These are phyloP conservation scores for Trachelipus rathkii DNA, from an alignment of 1,140 invertebrate species.

Conservation along the genomic window DNA sequence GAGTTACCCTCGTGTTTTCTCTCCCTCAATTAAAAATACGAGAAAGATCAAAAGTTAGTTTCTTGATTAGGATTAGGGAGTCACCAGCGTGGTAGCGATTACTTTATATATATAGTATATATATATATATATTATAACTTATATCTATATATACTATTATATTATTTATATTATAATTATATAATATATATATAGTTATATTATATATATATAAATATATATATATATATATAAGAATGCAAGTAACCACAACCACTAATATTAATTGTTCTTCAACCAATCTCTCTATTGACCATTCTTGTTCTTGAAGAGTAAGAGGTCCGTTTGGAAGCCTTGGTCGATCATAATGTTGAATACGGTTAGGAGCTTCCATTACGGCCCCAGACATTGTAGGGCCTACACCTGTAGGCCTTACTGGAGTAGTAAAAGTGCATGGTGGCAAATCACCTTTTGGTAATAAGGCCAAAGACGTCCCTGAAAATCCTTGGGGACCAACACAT, in stretches of 20 bases:
- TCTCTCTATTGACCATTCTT: conserved; percentile 29
- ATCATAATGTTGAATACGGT: conserved; percentile 16
- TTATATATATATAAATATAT: too few relatives aligned
- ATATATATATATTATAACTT: too few relatives aligned
- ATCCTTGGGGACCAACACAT: conserved; percentile 40
- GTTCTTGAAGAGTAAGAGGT: conserved; percentile 33
- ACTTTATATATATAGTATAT: too few relatives aligned
- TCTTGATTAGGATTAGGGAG: too few relatives aligned
- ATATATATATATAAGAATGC: conserved; percentile 49
- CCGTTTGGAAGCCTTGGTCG: conserved; percentile 36
- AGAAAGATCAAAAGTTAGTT: too few relatives aligned
- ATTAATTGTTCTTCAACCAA: conserved; percentile 32
- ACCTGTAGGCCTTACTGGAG: conserved; percentile 33
- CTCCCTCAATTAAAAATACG: too few relatives aligned
- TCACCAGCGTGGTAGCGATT: too few relatives aligned
- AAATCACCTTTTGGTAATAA: conserved; percentile 50
- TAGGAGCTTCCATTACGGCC: conserved; percentile 25
- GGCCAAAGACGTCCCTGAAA: conserved; percentile 37
- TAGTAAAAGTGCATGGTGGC: conserved; percentile 33
- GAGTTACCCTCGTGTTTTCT: too few relatives aligned
- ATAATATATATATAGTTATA: too few relatives aligned
- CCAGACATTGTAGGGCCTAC: conserved; percentile 28
- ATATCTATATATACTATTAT: too few relatives aligned
- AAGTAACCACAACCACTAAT: conserved; percentile 49
- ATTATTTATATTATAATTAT: too few relatives aligned